phyloP scores from a whole-genome alignment of 2,888 invertebrate genomes.

The Sipha maydis region DNA sequence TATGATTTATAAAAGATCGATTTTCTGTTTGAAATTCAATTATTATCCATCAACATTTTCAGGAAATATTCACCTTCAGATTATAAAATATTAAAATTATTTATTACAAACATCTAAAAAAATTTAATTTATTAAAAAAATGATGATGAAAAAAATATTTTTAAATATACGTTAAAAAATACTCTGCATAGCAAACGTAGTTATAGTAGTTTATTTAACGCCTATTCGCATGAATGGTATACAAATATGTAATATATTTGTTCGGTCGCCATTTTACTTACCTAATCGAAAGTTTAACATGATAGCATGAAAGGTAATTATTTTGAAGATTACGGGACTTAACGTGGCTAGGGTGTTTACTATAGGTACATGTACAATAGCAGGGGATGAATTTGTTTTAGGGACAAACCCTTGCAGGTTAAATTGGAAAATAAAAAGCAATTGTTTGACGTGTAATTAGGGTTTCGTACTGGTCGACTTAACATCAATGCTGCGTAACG shows the following conservation, averaged over 20 bases:
- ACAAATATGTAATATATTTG: not conserved
- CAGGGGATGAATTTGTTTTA: constrained; percentile 46
- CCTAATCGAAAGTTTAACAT: constrained; percentile 5
- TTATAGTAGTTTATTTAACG: too few relatives aligned
- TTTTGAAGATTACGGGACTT: constrained; percentile 25
- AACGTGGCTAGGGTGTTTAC: not conserved
- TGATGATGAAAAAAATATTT: too few relatives aligned
- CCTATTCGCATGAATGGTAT: too few relatives aligned
- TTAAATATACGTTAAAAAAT: too few relatives aligned
- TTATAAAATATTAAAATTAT: too few relatives aligned
- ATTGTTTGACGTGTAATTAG: constrained; percentile 61
- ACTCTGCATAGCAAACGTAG: too few relatives aligned
- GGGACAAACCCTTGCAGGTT: constrained; percentile 38
- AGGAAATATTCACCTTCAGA: too few relatives aligned
- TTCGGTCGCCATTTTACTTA: not conserved
- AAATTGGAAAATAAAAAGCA: constrained; percentile 60
- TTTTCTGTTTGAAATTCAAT: too few relatives aligned
- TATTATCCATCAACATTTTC: too few relatives aligned
- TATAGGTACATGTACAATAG: not conserved
- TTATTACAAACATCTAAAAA: too few relatives aligned
- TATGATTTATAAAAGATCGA: too few relatives aligned
- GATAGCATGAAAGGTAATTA: constrained; percentile 15
- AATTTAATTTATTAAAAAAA: too few relatives aligned
- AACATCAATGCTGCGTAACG: constrained; percentile 62
- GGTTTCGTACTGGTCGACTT: constrained; percentile 60